These are phyloP conservation scores for Emydoidea blandingii DNA, from an alignment of 2,797 vertebrate species.

Conservation along the genomic window DNA sequence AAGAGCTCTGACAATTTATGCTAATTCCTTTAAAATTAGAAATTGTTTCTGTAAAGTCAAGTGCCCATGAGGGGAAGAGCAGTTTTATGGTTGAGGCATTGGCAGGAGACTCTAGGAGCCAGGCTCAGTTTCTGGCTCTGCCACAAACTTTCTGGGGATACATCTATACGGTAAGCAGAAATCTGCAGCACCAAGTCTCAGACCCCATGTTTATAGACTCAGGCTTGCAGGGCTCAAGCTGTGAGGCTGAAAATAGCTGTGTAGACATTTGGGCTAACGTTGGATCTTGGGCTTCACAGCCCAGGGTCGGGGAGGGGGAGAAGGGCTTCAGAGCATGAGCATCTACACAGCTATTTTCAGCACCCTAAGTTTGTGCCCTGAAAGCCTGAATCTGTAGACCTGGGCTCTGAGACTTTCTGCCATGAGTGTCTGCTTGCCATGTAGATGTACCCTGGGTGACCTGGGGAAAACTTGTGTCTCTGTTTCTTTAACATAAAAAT, in stretches of 20 bases:
- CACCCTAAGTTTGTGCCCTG: not conserved
- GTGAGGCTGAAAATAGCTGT: not conserved
- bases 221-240: too few species aligned
- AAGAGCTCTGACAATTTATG: not conserved
- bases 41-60: accelerated
- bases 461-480: not conserved
- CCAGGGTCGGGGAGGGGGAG: not conserved
- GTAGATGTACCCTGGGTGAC: not conserved
- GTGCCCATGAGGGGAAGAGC: accelerated
- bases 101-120: not conserved
- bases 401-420: not conserved
- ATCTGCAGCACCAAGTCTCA: not conserved
- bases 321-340: not conserved
- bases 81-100: not conserved
- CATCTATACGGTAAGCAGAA: not conserved
- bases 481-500: not conserved
- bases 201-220: too few species aligned
- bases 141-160: not conserved
- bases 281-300: not conserved
- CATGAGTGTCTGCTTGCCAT: too few species aligned
- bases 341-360: not conserved
- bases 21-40: not conserved
- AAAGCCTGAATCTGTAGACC: not conserved
- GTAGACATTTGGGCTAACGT: not conserved
- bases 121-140: not conserved